These are phyloP conservation scores for Meta bourneti DNA, from an alignment of 2,888 invertebrate species.

Conservation along the genomic window DNA sequence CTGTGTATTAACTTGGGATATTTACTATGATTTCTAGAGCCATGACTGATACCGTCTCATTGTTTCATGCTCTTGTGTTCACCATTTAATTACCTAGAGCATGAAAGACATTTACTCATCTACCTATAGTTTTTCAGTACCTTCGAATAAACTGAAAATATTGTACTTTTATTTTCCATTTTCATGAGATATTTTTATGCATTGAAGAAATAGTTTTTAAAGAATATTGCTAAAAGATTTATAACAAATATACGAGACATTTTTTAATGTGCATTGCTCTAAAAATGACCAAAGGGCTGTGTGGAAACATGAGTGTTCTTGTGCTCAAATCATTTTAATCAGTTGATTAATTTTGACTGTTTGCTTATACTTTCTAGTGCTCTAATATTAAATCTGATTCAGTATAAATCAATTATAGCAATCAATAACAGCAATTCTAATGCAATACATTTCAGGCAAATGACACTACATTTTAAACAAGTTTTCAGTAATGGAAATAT, in stretches of 20 bases:
- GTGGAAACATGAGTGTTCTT: conserved; percentile 5
- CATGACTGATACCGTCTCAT: neutral
- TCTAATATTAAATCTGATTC: too few relatives aligned
- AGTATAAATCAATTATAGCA: too few relatives aligned
- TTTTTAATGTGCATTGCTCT: conserved; percentile 26
- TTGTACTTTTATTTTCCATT: conserved; percentile 13
- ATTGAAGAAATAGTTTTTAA: conserved; percentile 32
- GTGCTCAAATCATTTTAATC: neutral
- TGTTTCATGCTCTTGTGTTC: neutral
- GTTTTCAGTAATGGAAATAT: too few relatives aligned
- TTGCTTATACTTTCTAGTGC: too few relatives aligned
- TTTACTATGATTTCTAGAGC: neutral
- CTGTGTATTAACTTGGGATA: neutral
- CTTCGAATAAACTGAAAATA: neutral
- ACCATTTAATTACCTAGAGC: neutral
- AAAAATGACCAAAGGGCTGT: conserved; percentile 34
- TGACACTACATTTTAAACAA: too few relatives aligned
- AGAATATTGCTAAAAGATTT: neutral
- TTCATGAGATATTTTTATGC: conserved; percentile 40
- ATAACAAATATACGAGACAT: neutral
- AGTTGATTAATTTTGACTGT: too few relatives aligned
- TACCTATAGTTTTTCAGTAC: neutral
- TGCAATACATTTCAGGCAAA: too few relatives aligned
- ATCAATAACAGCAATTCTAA: too few relatives aligned
- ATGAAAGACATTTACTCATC: neutral